Evolutionary conservation across 1,140 invertebrate genomes (phyloP).

Genomic region (Bombus balteatus): DNA sequence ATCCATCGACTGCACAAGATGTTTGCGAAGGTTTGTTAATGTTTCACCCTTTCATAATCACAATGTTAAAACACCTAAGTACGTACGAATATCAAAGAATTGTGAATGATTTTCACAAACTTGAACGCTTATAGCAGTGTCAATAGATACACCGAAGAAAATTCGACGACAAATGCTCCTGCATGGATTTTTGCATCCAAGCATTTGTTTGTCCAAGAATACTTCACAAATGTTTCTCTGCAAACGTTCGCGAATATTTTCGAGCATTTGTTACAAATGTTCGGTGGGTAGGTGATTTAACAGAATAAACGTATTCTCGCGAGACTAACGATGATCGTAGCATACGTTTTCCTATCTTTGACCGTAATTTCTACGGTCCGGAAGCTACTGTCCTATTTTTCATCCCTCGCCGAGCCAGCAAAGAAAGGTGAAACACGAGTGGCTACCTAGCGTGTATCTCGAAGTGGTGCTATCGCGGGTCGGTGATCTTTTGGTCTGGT

Average conservation of each 20-base stretch:
- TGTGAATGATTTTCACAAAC: too few relatives aligned
- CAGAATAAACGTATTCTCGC: neutral
- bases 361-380: conserved; percentile 1
- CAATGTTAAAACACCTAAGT: too few relatives aligned
- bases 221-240: too few relatives aligned
- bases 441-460: conserved; percentile 4
- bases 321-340: neutral
- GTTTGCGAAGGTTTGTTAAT: neutral
- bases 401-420: neutral
- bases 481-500: conserved; percentile 13
- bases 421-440: neutral
- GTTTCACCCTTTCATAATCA: too few relatives aligned
- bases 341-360: conserved; percentile 14
- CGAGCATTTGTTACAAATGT: neutral
- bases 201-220: neutral
- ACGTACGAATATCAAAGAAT: too few relatives aligned
- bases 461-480: conserved; percentile 20
- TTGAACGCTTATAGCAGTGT: too few relatives aligned
- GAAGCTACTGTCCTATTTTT: conserved; percentile 14
- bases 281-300: neutral
- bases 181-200: neutral
- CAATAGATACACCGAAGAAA: too few relatives aligned
- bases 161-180: neutral
- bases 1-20: neutral
- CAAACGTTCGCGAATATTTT: neutral